phyloP scores from a whole-genome alignment of 2,888 invertebrate species.

The Branchinecta sandiegonensis region DNA sequence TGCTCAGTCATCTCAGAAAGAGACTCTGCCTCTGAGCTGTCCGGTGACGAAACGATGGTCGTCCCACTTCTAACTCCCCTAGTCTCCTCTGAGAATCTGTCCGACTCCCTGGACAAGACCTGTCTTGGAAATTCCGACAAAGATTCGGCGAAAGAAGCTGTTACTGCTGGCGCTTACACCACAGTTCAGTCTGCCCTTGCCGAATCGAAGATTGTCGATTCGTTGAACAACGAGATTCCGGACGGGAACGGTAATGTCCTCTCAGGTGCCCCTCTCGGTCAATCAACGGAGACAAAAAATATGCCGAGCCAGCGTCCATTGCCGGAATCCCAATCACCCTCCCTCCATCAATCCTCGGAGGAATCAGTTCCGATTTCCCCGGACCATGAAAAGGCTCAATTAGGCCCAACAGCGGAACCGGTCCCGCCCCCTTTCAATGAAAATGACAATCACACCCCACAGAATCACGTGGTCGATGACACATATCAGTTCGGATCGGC shows the following conservation, averaged over 20 bases:
- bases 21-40: background rate
- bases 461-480: background rate
- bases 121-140: background rate
- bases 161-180: background rate
- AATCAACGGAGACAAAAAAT: background rate
- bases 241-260: background rate
- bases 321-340: background rate
- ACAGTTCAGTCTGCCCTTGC: background rate
- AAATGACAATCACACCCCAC: slow-evolving; percentile 1
- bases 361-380: background rate
- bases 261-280: background rate
- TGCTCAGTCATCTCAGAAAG: slow-evolving; percentile 5
- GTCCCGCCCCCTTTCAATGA: background rate
- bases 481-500: background rate
- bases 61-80: background rate
- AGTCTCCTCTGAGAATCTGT: no score
- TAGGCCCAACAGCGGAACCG: background rate
- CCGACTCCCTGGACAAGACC: background rate
- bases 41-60: background rate
- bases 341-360: background rate
- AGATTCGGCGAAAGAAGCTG: background rate
- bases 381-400: background rate
- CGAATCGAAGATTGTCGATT: background rate
- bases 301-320: background rate
- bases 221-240: background rate